Conservation (phyloP, 2,113 vertebrate genomes). For the Lasiurus cinereus region DNA sequence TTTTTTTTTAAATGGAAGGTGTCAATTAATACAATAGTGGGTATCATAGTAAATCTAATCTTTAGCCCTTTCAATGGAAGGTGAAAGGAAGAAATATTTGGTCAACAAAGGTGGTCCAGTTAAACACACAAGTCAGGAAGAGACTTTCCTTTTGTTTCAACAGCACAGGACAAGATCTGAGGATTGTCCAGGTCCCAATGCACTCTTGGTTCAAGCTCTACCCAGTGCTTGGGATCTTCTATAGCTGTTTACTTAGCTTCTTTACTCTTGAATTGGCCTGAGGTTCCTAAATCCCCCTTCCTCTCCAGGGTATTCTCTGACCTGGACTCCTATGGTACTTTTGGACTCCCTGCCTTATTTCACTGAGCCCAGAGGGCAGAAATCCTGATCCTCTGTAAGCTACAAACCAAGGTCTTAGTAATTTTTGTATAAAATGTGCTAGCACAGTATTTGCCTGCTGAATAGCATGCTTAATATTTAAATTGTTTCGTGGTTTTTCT, state of each 20-base stretch:
- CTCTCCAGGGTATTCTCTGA: too few relatives aligned
- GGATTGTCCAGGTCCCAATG: neutral
- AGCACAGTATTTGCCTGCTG: neutral
- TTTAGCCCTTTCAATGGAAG: neutral
- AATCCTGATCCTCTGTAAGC: neutral
- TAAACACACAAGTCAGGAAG: neutral
- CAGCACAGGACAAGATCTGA: neutral
- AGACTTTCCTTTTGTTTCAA: neutral
- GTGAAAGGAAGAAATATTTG: too few relatives aligned
- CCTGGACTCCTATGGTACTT: neutral
- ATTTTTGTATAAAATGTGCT: neutral
- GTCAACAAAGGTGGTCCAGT: too few relatives aligned
- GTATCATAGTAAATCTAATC: too few relatives aligned
- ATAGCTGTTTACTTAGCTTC: neutral
- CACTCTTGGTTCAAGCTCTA: neutral
- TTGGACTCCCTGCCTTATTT: neutral
- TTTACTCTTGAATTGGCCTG: neutral
- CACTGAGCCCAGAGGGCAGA: neutral
- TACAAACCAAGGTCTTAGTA: neutral
- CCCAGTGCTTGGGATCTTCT: neutral
- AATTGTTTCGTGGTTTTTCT: neutral
- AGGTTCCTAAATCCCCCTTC: neutral
- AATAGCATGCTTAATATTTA: neutral
- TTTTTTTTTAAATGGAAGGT: neutral
- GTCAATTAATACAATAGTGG: neutral